Base-by-base conservation (phyloP, 1,140 invertebrate genomes). In the Philotrypesis tridentata region DNA sequence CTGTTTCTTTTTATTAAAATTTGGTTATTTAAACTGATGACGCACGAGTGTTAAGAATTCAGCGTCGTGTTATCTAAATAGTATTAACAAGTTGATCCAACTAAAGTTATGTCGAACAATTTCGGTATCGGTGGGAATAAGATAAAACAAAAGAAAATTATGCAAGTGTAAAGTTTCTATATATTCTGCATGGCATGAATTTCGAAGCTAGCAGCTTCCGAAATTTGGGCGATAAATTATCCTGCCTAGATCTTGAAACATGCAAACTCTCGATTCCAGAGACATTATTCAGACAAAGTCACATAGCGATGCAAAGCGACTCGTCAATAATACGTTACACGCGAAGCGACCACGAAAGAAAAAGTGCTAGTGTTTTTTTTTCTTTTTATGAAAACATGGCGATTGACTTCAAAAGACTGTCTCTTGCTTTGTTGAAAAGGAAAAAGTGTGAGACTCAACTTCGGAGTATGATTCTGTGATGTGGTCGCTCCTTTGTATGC, bases 391-490 rank as follows among this genome's bases (percentile, higher is more conserved):
- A 65, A 29, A 3, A 21, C 80, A 82, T 82, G 14, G 80, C 80
- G 70, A 82, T 78, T 67, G 75, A 82, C 80, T 82, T 78, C 29
- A 63, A 77, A 82, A 83, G 82, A 83, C 82, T 83, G 76, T 83
- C 76, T 79, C 67, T 79, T 83, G 76, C 76, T 83, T 68, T 83
- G 75, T 73, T 68, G 55, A 74, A 27, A 78, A 60, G 12, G 33
- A 27, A 27, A 27, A 76, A 25, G 67, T 72, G 65, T 63, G 33
- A 74, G 27, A 68, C 48, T 82, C 37, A 37, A 82, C 73, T 71
- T 77, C 27, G 55, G 25, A 71, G 60, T 78, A 73, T 55, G 61
- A 78, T 73, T 82, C 76, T 79, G 76, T 83, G 76, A 83, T 79
- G 82, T 74, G 75, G 75, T 83, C 71, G 76, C 76, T 63, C 74